These are phyloP conservation scores for Hystrix cristata DNA, from an alignment of 2,113 vertebrate genomes.

Conservation along the genomic window DNA sequence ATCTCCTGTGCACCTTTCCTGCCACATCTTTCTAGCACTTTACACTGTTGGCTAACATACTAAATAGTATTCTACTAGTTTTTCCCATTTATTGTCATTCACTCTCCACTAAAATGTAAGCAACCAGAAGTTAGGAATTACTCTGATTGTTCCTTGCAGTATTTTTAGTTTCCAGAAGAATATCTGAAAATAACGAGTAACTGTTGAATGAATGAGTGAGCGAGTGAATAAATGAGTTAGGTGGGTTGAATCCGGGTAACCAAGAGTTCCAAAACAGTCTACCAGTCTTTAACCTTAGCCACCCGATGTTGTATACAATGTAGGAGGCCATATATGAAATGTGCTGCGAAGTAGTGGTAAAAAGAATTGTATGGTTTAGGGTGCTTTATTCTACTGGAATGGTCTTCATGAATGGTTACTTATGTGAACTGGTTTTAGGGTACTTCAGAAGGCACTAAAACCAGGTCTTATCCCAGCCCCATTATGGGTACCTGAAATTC, in stretches of 20 bases:
- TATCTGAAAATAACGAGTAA: neutral
- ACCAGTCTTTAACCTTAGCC: neutral
- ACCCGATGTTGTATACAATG: neutral
- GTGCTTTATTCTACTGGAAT: neutral
- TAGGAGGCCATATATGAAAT: neutral
- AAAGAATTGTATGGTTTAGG: neutral
- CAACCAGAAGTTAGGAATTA: neutral
- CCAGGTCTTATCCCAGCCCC: neutral
- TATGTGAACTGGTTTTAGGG: neutral
- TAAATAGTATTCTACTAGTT: neutral
- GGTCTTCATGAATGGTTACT: neutral
- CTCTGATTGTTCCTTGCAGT: neutral
- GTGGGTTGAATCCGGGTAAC: neutral
- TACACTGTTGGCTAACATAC: neutral
- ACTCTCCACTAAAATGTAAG: neutral
- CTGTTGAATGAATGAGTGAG: neutral
- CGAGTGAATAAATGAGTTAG: neutral
- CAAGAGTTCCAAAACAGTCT: neutral
- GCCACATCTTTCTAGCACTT: neutral
- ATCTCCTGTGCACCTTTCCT: neutral
- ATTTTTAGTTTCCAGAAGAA: neutral
- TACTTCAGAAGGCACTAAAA: neutral
- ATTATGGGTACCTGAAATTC: neutral
- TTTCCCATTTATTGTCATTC: neutral
- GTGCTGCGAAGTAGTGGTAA: neutral